phyloP scores from a whole-genome alignment of 2,888 invertebrate genomes.

The Heliconius ethilla region DNA sequence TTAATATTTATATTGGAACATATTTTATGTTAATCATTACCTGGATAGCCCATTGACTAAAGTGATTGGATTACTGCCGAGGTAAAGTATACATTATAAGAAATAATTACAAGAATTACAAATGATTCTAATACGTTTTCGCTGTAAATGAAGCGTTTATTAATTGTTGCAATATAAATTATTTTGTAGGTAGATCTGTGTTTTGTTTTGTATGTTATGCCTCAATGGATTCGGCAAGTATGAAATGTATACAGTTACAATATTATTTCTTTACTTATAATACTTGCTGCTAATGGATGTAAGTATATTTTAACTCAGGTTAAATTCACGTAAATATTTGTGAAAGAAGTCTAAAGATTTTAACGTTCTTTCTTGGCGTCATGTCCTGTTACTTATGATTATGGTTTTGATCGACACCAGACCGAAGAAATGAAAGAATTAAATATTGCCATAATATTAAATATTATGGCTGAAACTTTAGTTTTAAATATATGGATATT shows the following conservation, averaged over 20 bases:
- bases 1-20: conserved; percentile 54
- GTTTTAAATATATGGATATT: too few species aligned
- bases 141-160: background rate
- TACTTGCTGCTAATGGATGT: conserved; percentile 43
- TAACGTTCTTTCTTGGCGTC: background rate
- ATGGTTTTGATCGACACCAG: too few species aligned
- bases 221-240: conserved; percentile 11
- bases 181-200: background rate
- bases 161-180: background rate
- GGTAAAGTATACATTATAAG: conserved; percentile 85
- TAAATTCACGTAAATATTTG: background rate
- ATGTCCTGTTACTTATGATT: too few species aligned
- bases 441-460: too few species aligned
- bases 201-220: background rate
- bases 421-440: too few species aligned
- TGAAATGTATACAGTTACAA: background rate
- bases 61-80: conserved; percentile 96
- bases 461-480: too few species aligned
- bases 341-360: background rate
- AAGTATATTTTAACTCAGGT: conserved; percentile 35
- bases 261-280: background rate
- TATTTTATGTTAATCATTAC: conserved; percentile 70
- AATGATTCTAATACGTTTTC: background rate
- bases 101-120: background rate
- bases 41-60: conserved; percentile 92